Conservation (phyloP, 2,113 vertebrate genomes). For the Laticauda colubrina region DNA sequence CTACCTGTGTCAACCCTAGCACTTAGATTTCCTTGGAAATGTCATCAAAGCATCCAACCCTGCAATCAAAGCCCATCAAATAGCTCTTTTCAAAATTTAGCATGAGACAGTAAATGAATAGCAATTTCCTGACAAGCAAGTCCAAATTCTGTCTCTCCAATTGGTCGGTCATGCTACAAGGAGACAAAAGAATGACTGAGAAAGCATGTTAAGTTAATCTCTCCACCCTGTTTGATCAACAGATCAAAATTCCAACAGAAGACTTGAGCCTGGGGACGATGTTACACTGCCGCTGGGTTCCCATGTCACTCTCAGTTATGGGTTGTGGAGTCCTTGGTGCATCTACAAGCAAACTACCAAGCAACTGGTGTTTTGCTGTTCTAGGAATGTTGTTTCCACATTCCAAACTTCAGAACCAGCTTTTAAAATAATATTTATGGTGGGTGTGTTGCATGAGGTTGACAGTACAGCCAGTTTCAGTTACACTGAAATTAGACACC, state of each 20-base stretch:
- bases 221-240: background rate
- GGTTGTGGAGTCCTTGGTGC: no score
- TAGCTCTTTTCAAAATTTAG: background rate
- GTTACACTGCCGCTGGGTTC: background rate
- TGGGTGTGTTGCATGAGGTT: background rate
- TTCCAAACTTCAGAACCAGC: background rate
- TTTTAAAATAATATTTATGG: background rate
- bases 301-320: background rate
- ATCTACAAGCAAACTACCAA: no score
- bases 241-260: background rate
- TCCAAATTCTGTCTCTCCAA: background rate
- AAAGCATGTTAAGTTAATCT: no score
- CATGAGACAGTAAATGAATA: background rate
- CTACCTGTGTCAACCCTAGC: background rate
- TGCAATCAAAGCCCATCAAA: conserved; percentile 5
- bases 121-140: background rate
- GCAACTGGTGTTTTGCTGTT: background rate
- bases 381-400: background rate
- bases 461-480: background rate
- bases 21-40: background rate
- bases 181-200: background rate
- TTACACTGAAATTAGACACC: no score
- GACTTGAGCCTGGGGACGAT: background rate
- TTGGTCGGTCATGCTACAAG: no score
- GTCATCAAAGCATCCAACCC: background rate